Conservation (phyloP, 2,113 vertebrate species). For the Burhinus oedicnemus region DNA sequence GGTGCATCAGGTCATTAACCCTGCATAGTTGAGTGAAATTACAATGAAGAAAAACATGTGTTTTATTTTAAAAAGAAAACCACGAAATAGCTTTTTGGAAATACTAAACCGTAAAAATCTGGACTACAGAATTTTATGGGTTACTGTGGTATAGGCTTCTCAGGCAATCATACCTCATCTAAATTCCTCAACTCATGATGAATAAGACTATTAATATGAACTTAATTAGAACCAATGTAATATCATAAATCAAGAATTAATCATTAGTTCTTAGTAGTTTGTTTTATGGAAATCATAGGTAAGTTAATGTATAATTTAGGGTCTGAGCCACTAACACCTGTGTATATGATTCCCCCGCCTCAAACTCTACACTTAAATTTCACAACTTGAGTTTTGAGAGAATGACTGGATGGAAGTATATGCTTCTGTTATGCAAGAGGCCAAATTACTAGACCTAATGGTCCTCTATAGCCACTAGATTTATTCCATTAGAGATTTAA, state of each 20-base stretch:
- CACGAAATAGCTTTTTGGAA: background rate
- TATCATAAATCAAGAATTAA: background rate
- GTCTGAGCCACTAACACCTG: background rate
- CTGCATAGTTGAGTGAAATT: background rate
- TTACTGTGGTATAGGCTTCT: background rate
- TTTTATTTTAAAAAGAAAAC: slow-evolving; percentile 32
- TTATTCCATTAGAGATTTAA: background rate
- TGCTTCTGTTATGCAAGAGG: background rate
- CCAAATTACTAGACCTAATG: background rate
- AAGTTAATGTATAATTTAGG: background rate
- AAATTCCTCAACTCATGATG: background rate
- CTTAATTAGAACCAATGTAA: background rate
- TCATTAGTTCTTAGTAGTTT: background rate
- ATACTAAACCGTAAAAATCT: background rate
- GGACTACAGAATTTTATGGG: background rate
- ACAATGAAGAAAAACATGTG: background rate
- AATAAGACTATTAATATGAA: background rate
- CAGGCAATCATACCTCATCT: background rate
- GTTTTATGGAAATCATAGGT: background rate
- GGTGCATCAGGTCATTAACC: background rate
- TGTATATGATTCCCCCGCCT: background rate
- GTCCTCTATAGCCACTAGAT: background rate
- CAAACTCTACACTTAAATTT: background rate
- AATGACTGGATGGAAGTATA: background rate
- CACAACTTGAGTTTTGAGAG: background rate